phyloP scores from a whole-genome alignment of 2,888 invertebrate species.

The Augochlorella aurata region DNA sequence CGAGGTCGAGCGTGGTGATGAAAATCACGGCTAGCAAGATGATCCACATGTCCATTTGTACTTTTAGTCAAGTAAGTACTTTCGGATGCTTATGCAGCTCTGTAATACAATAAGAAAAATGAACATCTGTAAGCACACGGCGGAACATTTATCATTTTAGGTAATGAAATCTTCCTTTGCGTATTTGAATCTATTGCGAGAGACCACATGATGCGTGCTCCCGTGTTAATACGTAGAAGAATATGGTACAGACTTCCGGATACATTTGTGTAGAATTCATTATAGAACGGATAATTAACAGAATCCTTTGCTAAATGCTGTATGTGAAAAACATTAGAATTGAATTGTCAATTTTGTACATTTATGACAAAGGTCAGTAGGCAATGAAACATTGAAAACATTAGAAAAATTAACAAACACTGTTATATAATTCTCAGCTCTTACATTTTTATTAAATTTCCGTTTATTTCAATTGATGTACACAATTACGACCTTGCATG shows the following conservation, averaged over 20 bases:
- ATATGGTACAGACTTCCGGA: not conserved
- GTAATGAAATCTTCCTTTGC: constrained; percentile 47
- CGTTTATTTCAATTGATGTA: no score
- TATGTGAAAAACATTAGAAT: not conserved
- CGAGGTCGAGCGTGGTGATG: constrained; percentile 63
- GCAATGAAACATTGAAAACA: no score
- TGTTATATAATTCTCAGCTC: no score
- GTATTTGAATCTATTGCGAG: constrained; percentile 50
- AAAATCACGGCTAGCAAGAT: constrained; percentile 74
- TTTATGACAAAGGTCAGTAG: no score
- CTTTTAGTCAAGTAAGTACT: constrained; percentile 71
- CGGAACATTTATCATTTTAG: constrained; percentile 34
- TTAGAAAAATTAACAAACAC: no score
- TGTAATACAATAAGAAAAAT: no score
- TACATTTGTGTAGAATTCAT: not conserved
- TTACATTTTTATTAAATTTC: no score
- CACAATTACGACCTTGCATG: no score
- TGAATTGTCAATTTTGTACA: no score
- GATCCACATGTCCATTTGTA: constrained; percentile 69
- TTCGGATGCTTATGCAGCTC: no score
- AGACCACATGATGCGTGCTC: constrained; percentile 13
- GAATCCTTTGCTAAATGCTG: not conserved
- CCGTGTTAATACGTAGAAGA: not conserved
- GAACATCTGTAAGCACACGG: not conserved
- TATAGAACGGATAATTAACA: not conserved